Evolutionary conservation across 2,888 invertebrate species (phyloP).

Genomic region (Smittia sp.): DNA sequence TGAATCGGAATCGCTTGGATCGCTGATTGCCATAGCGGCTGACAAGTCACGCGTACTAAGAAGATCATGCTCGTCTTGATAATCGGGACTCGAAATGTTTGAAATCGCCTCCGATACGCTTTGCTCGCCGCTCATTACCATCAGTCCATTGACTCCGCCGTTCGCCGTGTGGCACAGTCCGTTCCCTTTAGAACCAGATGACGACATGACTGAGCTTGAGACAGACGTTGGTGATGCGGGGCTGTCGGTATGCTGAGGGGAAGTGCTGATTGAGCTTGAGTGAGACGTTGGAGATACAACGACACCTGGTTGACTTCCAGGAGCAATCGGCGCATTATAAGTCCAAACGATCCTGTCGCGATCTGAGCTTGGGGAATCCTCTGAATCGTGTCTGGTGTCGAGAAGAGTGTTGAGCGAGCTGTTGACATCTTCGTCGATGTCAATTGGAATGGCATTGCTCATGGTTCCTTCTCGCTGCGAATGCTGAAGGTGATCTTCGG

Average conservation of each 20-base stretch:
- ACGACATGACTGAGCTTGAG: conserved; percentile 84
- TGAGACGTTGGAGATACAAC: conserved; percentile 48
- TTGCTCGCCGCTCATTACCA: conserved; percentile 60
- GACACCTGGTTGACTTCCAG: conserved; percentile 43
- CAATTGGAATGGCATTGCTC: conserved; percentile 79
- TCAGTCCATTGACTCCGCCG: conserved; percentile 48
- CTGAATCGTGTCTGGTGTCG: conserved; percentile 68
- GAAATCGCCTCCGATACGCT: conserved; percentile 83
- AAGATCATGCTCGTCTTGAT: conserved; percentile 82
- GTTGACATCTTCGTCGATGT: conserved; percentile 90
- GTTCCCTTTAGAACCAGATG: conserved; percentile 64
- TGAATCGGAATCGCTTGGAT: conserved; percentile 86
- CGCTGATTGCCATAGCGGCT: conserved; percentile 79
- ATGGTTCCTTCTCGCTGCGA: conserved; percentile 57
- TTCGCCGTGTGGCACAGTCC: conserved; percentile 45
- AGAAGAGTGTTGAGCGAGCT: conserved; percentile 88
- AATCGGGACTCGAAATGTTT: conserved; percentile 86
- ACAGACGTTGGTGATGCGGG: conserved; percentile 82
- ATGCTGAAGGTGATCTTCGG: conserved; percentile 86
- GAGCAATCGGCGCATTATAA: conserved; percentile 79
- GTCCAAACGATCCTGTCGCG: conserved; percentile 80
- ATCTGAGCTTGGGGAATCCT: conserved; percentile 53
- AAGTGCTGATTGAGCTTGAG: conserved; percentile 55
- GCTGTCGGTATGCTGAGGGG: conserved; percentile 62
- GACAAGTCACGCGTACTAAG: conserved; percentile 70